Evolutionary conservation across 2,797 vertebrate species (phyloP), one percentile per base, ranked within the genome.

Genomic region (Sarcophilus harrisii): DNA sequence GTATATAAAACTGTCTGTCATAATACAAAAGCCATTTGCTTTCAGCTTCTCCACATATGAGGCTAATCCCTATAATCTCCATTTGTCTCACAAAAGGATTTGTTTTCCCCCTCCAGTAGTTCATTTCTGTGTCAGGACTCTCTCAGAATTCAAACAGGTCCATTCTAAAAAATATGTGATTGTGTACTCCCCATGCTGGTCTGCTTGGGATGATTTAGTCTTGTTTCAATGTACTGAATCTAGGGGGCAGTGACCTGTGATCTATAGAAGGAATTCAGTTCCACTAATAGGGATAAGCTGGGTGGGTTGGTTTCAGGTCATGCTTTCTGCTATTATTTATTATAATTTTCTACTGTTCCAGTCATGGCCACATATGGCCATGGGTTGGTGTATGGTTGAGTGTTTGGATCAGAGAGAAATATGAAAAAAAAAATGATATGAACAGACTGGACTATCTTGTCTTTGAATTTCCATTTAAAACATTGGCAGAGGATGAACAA

Each of bases 41-140:
- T 97, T 96, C 91, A 97, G 57, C 96, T 98, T 73, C 91, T 97
- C 90, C 96, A 93, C 90, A 38, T 91, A 91, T 94, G 94, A 97
- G 27, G 14, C 12, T 98, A 98, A 98, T 97, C 95, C 92, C 45
- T 81, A 9, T 97, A 97, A 98, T 98, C 95, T 94, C 12, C 27
- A 8, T 96, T 98, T 96, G 60, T 90, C 92, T 96, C 95, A 97
- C 28, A 97, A 93, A 96, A 93, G 30, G 87, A 66, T 95, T 96
- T 98, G 87, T 95, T 98, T 97, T 97, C 81, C 96, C 90, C 87
- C 93, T 96, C 94, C 91, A 95, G 91, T 49, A 90, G 66, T 92
- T 97, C 73, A 95, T 98, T 96, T 95, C 93, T 4, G 95, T 45
- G 5, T 96, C 58, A 97, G 95, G 93, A 93, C 91, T 94, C 89